Base-by-base conservation (phyloP, 2,113 vertebrate genomes). In the Anoplopoma fimbria region DNA sequence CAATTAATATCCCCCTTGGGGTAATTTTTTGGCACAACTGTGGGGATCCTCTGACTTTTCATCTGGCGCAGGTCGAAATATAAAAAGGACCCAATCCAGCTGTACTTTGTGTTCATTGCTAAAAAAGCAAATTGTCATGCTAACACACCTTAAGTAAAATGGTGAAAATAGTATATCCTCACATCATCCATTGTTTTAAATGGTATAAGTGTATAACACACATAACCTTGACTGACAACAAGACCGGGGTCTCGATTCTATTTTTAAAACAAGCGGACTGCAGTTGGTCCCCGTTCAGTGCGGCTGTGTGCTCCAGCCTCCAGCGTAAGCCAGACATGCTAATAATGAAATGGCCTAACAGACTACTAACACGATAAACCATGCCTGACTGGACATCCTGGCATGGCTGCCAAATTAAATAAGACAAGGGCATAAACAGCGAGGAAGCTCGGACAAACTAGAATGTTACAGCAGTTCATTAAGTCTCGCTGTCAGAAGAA, bases 271-370 rank as follows among this genome's bases (percentile, higher is more conserved):
- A 27, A 36, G 69, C 4, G 0, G 60, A 58, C 25, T 53, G 19
- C 17, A 58, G 27, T 51, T 38, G 74, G 40, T 45, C 60, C 9
- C n/a, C 45, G 6, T 19, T 65, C 31, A 64, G 62, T 47, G 12
- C n/a, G 27, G 36, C 5, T 15, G 40, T 15, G 40, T 0, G 13
- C 58, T 63, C 21, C 62, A 23, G 74, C 49, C 71, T 83, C 57
- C 81, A 69, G 42, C 25, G 45, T 69, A 21, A 84, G 49, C 60
- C 69, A 84, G 83, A 90, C 84, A 88, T 77, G 86, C 83, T 79
- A 82, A 84, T 87, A 85, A 87, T 88, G 77, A 90, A 88, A 87
- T 45, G 77, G 79, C 63, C 85, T 34, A 36, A 75, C 87, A 53
- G 73, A 78, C 72, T 31, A 55, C 86, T 86, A 79, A 87, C 81